phyloP scores from a whole-genome alignment of 2,797 vertebrate genomes.

The Varecia variegata region DNA sequence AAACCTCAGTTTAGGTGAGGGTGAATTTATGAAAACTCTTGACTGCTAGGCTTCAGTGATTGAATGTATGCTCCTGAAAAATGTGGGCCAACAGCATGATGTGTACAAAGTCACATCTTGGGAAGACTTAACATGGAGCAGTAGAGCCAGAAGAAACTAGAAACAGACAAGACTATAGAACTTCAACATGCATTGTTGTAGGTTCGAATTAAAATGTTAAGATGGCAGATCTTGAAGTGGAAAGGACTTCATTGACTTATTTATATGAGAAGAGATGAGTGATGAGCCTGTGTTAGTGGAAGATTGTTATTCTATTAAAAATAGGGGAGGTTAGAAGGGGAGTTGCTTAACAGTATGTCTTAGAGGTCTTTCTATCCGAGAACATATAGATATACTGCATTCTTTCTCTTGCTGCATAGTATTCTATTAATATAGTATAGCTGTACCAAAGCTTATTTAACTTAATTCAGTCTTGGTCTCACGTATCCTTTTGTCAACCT shows the following conservation, averaged over 20 bases:
- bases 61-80: not conserved
- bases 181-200: accelerated
- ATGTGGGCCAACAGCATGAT: not conserved
- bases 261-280: not conserved
- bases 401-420: not conserved
- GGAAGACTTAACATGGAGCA: not conserved
- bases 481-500: not conserved
- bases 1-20: not conserved
- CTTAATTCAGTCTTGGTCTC: not conserved
- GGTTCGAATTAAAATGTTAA: not conserved
- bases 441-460: not conserved
- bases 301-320: not conserved
- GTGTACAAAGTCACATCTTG: not conserved
- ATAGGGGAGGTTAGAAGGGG: not conserved
- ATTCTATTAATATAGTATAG: not conserved
- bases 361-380: not conserved
- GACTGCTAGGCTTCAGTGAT: not conserved
- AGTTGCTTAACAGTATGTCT: not conserved
- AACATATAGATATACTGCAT: not conserved
- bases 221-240: not conserved
- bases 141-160: not conserved
- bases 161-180: not conserved
- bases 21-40: not conserved
- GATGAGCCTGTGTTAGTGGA: not conserved
- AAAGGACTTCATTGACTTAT: not conserved